These are phyloP conservation scores for Amblyopsis rosae DNA, from an alignment of 2,113 vertebrate genomes.

Conservation along the genomic window DNA sequence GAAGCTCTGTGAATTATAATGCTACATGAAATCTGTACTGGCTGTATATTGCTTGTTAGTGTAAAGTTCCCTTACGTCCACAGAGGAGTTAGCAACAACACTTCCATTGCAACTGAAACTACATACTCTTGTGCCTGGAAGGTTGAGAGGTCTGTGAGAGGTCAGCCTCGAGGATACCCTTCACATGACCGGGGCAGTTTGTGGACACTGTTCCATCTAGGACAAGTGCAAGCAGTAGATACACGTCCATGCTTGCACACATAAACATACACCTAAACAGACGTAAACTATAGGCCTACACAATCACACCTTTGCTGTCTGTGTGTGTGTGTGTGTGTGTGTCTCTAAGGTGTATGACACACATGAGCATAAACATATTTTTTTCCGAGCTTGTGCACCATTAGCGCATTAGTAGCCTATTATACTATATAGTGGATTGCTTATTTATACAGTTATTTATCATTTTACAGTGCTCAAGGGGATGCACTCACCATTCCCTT, in stretches of 20 bases:
- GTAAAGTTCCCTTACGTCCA: not conserved
- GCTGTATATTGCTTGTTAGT: not conserved
- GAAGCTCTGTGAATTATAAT: too few species aligned
- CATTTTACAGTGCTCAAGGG: too few species aligned
- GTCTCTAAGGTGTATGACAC: too few species aligned
- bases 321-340: not conserved
- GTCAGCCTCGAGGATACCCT: slow-evolving; percentile 21
- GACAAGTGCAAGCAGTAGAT: slow-evolving; percentile 4
- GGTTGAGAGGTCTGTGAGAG: not conserved
- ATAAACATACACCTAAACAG: slow-evolving; percentile 1
- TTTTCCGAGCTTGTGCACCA: too few species aligned
- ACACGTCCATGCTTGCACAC: slow-evolving; percentile 16
- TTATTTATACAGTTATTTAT: too few species aligned
- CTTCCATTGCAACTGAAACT: too few species aligned
- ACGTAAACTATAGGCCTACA: not conserved
- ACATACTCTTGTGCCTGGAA: not conserved
- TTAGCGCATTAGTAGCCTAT: too few species aligned
- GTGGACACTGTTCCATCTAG: slow-evolving; percentile 1
- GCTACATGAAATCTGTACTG: too few species aligned
- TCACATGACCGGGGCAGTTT: slow-evolving; percentile 18
- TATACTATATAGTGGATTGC: too few species aligned
- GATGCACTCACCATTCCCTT: too few species aligned
- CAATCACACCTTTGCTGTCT: not conserved
- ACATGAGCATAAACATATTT: too few species aligned
- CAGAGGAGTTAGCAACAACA: not conserved